These are phyloP conservation scores for Altica lythri DNA, from an alignment of 2,888 invertebrate genomes.

Conservation along the genomic window DNA sequence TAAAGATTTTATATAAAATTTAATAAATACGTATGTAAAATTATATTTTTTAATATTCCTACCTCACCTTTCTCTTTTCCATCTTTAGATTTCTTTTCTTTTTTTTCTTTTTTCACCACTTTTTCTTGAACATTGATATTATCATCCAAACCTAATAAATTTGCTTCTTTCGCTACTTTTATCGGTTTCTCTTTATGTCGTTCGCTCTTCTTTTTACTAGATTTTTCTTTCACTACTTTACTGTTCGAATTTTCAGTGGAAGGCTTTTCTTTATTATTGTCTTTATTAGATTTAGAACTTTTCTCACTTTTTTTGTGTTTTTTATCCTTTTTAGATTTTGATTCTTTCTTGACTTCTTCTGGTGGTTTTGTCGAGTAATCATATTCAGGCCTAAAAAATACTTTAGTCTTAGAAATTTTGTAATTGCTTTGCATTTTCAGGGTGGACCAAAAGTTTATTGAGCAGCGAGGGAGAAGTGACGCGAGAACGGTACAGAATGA, in stretches of 20 bases:
- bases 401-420: no score
- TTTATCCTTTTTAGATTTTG: conserved; percentile 37
- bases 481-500: no score
- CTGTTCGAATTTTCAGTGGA: conserved; percentile 24
- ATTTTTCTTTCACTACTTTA: conserved; percentile 44
- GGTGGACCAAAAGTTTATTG: no score
- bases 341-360: conserved; percentile 37
- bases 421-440: no score
- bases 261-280: conserved; percentile 42
- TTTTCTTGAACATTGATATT: conserved; percentile 44
- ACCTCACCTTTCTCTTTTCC: conserved; percentile 42
- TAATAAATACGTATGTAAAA: no score
- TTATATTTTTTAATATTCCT: no score
- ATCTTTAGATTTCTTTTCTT: conserved; percentile 46
- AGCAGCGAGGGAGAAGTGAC: no score
- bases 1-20: no score
- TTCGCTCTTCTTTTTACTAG: conserved; percentile 52
- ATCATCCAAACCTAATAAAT: conserved; percentile 48
- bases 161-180: conserved; percentile 40
- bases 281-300: conserved; percentile 49
- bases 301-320: no score
- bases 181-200: conserved; percentile 28
- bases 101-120: conserved; percentile 47
- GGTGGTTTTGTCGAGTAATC: conserved; percentile 46
- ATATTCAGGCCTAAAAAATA: conserved; percentile 35